A percentile compares a stretch with the other conserved stretches of the same genome.
Evolutionary conservation across 2,113 vertebrate genomes (phyloP).

Genomic region (Indicator indicator): DNA sequence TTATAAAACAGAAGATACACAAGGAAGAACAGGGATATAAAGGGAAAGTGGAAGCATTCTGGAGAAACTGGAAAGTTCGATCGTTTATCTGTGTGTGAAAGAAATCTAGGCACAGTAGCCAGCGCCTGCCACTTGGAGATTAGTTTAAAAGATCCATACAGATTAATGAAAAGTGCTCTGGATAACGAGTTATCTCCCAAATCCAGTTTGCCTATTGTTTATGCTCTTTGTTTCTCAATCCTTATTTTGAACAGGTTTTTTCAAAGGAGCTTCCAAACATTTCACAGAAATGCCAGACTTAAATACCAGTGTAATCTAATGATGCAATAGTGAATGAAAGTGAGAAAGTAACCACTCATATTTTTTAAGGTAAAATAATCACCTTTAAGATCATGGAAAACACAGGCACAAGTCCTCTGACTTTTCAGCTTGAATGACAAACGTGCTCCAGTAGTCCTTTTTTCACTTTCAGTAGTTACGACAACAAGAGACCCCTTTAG

Average conservation of each 20-base stretch:
- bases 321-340: background rate
- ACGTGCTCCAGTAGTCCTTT: background rate
- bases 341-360: background rate
- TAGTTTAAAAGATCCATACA: slow-evolving; percentile 12
- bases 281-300: background rate
- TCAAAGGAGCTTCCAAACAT: background rate
- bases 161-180: slow-evolving; percentile 8
- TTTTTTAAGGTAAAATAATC: background rate
- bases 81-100: background rate
- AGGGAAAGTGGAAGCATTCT: background rate
- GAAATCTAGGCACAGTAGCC: background rate
- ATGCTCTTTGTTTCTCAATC: slow-evolving; percentile 5
- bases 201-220: slow-evolving; percentile 31
- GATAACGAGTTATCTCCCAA: slow-evolving; percentile 11
- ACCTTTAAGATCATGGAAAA: background rate
- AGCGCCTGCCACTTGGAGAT: slow-evolving; percentile 23
- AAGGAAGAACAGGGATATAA: background rate
- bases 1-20: background rate
- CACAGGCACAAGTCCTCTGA: background rate
- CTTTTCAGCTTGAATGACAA: background rate
- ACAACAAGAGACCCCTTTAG: background rate
- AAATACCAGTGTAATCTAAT: background rate
- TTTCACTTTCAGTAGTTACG: background rate
- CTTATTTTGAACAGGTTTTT: background rate
- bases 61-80: background rate